Conservation (phyloP, 2,113 vertebrate genomes). For the Amazona guildingii region DNA sequence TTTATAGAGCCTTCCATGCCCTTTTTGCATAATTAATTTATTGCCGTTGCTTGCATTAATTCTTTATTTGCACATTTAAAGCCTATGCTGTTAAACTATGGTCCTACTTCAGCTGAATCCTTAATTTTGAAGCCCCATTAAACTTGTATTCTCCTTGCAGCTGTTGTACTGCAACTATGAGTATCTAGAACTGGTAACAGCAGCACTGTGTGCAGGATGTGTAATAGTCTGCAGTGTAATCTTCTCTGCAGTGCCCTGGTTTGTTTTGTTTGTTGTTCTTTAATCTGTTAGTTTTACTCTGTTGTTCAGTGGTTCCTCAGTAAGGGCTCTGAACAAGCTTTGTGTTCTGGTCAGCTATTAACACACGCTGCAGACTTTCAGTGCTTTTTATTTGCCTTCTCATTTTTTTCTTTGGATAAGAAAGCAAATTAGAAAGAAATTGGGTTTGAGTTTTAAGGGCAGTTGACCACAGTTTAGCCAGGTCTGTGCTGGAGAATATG, state of each 20-base stretch:
- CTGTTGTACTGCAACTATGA: not conserved
- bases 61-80: constrained; percentile 32
- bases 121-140: not conserved
- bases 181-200: rapidly evolving
- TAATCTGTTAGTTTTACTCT: not conserved
- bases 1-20: constrained; percentile 23
- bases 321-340: not conserved
- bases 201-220: not conserved
- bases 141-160: not conserved
- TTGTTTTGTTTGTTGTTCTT: not conserved
- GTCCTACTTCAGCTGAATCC: not conserved
- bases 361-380: not conserved
- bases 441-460: not conserved
- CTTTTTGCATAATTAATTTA: constrained; percentile 50
- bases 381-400: not conserved
- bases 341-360: not conserved
- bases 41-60: constrained; percentile 14
- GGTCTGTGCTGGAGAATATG: not conserved
- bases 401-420: not conserved
- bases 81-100: not conserved
- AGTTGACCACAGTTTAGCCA: not conserved
- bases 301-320: not conserved
- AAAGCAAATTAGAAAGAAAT: not conserved
- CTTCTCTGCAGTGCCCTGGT: not conserved
- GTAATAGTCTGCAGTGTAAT: not conserved